Conservation (phyloP, 2,797 vertebrate genomes). For the Rhincodon typus region DNA sequence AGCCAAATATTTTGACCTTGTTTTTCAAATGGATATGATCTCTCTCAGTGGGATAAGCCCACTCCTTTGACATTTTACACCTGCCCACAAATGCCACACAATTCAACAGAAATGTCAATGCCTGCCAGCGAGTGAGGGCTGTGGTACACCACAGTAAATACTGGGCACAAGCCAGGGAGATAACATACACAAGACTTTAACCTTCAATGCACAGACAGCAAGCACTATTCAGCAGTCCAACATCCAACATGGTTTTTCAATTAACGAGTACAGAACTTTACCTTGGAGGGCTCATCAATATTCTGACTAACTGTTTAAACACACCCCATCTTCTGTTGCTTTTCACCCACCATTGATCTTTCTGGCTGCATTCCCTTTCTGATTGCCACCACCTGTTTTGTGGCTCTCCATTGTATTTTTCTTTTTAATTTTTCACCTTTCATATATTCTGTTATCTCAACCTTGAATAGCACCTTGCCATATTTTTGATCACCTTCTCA, state of each 20-base stretch:
- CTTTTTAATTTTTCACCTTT: neutral
- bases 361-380: neutral
- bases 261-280: neutral
- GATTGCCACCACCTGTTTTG: neutral
- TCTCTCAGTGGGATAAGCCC: neutral
- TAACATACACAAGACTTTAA: neutral
- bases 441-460: too few relatives aligned
- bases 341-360: neutral
- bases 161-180: neutral
- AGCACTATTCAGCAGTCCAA: neutral
- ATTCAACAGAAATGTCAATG: neutral
- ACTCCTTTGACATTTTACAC: neutral
- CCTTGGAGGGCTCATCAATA: neutral
- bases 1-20: neutral
- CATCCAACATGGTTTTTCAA: neutral
- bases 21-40: neutral
- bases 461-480: too few relatives aligned
- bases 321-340: neutral
- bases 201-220: neutral
- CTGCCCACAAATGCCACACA: slow-evolving; percentile 7
- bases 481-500: too few relatives aligned
- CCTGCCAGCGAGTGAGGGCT: neutral
- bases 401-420: neutral
- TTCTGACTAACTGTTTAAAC: neutral
- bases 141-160: slow-evolving; percentile 25